phyloP scores from a whole-genome alignment of 2,113 vertebrate species.

The Chrysochloris asiatica region DNA sequence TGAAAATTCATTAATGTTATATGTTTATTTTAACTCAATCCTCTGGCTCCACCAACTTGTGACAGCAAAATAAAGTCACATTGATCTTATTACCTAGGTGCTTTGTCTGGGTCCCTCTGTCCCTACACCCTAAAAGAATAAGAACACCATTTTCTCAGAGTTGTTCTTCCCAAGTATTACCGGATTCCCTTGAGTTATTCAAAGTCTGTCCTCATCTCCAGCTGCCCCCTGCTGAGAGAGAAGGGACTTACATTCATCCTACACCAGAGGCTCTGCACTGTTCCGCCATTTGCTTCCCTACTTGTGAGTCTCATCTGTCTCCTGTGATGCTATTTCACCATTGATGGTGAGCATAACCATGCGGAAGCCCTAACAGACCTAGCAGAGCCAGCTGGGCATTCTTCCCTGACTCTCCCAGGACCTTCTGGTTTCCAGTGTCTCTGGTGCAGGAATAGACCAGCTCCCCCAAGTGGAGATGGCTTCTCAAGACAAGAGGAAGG shows the following conservation, averaged over 20 bases:
- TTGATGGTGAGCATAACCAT: too few relatives aligned
- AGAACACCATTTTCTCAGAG: neutral
- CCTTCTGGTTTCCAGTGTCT: neutral
- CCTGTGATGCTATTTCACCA: neutral
- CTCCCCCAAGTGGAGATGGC: neutral
- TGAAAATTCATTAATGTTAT: neutral
- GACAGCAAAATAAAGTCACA: slow-evolving; percentile 27
- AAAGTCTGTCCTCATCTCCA: neutral
- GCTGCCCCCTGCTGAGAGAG: slow-evolving; percentile 64
- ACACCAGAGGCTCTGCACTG: neutral
- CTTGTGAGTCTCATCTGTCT: neutral
- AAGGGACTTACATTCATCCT: neutral
- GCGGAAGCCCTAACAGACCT: neutral
- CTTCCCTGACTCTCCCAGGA: neutral
- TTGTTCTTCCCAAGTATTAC: neutral
- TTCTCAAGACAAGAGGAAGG: neutral
- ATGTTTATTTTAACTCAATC: neutral
- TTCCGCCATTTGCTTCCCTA: neutral
- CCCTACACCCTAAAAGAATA: neutral
- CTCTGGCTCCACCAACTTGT: neutral
- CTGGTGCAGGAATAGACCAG: neutral
- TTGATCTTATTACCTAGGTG: neutral
- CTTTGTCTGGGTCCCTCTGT: neutral
- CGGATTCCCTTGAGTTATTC: neutral
- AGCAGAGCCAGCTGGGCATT: neutral